Evolutionary conservation across 2,113 vertebrate species (phyloP).

Genomic region (Damaliscus lunatus): DNA sequence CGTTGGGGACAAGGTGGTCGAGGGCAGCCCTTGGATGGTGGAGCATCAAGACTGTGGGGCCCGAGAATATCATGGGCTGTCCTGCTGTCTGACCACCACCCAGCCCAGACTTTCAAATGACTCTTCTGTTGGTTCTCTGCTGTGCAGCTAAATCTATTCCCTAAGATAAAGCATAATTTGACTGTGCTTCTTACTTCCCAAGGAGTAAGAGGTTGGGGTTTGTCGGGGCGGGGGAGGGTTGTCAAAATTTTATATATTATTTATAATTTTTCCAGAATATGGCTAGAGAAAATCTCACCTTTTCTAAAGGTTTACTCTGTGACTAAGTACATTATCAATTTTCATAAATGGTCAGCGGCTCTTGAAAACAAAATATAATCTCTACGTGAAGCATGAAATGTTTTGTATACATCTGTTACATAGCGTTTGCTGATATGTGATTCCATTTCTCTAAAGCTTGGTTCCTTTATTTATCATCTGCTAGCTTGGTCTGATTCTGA

Average conservation of each 20-base stretch:
- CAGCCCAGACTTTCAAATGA: rapidly evolving
- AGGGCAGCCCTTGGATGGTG: rapidly evolving
- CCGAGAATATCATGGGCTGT: rapidly evolving
- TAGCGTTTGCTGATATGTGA: not conserved
- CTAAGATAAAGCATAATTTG: rapidly evolving
- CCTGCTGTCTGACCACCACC: not conserved
- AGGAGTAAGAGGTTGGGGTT: not conserved
- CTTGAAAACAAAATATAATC: not conserved
- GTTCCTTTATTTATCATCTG: not conserved
- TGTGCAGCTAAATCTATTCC: rapidly evolving
- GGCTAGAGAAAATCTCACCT: not conserved
- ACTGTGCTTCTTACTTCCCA: not conserved
- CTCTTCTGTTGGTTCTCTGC: too few relatives aligned
- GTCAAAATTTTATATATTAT: not conserved
- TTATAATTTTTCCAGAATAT: not conserved
- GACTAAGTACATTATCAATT: not conserved
- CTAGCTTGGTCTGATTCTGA: not conserved
- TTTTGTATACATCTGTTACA: too few relatives aligned
- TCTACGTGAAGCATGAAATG: not conserved
- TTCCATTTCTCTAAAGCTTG: not conserved
- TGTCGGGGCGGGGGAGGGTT: rapidly evolving
- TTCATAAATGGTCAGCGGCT: not conserved
- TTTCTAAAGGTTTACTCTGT: not conserved
- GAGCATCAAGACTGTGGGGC: rapidly evolving
- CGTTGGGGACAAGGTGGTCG: rapidly evolving